Percentiles rank a stretch among this genome's conserved stretches.
Conservation (phyloP, 1,140 invertebrate species). For the Bombus turneri region DNA sequence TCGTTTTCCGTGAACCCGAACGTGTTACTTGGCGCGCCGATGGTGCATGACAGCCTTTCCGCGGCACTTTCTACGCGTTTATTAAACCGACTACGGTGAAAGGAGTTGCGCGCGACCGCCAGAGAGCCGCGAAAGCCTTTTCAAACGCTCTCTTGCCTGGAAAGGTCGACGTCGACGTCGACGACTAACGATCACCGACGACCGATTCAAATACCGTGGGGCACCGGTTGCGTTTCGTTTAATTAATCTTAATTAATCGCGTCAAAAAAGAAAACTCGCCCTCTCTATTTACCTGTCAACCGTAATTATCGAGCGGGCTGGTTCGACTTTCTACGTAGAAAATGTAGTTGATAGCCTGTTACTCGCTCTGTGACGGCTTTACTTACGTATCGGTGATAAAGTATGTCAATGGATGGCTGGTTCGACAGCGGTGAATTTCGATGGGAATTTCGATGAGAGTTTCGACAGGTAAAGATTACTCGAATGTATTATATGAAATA, state of each 20-base stretch:
- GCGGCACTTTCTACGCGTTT: conserved; percentile 49
- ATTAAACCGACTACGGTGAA: conserved; percentile 38
- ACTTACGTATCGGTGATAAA: neutral
- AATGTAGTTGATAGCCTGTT: neutral
- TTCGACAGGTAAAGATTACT: neutral
- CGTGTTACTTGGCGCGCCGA: conserved; percentile 21
- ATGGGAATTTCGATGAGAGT: neutral
- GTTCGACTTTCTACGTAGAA: conserved; percentile 3
- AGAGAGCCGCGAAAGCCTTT: conserved; percentile 37
- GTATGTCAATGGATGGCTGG: neutral
- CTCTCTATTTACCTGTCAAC: conserved; percentile 11
- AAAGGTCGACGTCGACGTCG: conserved; percentile 44
- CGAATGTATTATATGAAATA: neutral
- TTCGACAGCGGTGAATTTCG: too few species aligned
- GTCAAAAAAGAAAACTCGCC: neutral
- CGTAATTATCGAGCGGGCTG: conserved; percentile 6
- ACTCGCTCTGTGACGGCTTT: neutral
- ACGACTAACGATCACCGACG: conserved; percentile 32
- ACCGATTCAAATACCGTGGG: conserved; percentile 24
- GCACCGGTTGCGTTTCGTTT: conserved; percentile 20
- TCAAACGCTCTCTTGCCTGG: conserved; percentile 11
- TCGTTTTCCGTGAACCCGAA: conserved; percentile 42
- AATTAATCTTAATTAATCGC: conserved; percentile 50
- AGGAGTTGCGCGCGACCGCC: conserved; percentile 35
- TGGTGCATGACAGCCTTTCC: conserved; percentile 33